Evolutionary conservation across 2,888 invertebrate genomes (phyloP).

Genomic region (Drosophila nigricruria): DNA sequence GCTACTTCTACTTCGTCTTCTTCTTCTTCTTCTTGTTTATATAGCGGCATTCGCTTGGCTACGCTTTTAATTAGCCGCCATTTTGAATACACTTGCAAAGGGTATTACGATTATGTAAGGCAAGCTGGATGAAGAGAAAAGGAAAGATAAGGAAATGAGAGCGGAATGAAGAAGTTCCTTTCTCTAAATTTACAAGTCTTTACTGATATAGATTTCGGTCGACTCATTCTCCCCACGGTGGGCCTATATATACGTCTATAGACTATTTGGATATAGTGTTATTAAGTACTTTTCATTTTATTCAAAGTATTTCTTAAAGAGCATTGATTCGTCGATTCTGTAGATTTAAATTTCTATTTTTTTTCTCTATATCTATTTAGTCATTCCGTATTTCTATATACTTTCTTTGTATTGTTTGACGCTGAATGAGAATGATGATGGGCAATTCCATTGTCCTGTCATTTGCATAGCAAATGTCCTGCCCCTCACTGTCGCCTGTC

Average conservation of each 20-base stretch:
- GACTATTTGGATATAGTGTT: neutral
- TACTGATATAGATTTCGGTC: neutral
- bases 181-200: neutral
- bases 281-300: too few relatives aligned
- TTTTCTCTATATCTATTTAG: constrained; percentile 39
- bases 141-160: neutral
- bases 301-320: constrained; percentile 13
- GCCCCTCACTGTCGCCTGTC: constrained; percentile 47
- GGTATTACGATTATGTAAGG: constrained; percentile 11
- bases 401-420: constrained; percentile 40
- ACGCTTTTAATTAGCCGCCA: constrained; percentile 82
- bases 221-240: too few relatives aligned
- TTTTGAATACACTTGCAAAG: constrained; percentile 37
- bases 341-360: neutral
- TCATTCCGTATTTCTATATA: constrained; percentile 35
- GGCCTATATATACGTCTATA: neutral
- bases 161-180: neutral
- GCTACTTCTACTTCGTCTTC: constrained; percentile 13
- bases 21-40: constrained; percentile 57
- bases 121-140: neutral
- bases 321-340: constrained; percentile 4
- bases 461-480: constrained; percentile 84
- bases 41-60: constrained; percentile 64
- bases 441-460: constrained; percentile 78
- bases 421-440: constrained; percentile 70